Conservation (phyloP, 2,888 invertebrate genomes). For the Busseola fusca region DNA sequence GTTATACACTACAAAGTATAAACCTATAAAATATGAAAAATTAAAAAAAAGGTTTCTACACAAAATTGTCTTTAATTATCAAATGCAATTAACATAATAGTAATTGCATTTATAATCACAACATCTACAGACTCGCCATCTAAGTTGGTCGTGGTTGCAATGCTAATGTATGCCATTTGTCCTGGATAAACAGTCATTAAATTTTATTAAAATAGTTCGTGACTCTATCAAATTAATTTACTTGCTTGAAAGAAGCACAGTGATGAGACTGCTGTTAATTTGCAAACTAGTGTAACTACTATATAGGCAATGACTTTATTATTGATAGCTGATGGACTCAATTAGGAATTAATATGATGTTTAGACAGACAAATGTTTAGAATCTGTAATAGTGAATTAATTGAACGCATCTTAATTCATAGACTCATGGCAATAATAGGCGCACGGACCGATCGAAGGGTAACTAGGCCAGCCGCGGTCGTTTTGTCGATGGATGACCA, state of each 20-base stretch:
- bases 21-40: background rate
- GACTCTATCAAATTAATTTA: slow-evolving; percentile 45
- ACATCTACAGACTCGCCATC: slow-evolving; percentile 14
- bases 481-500: background rate
- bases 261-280: slow-evolving; percentile 24
- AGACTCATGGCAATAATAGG: background rate
- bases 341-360: slow-evolving; percentile 24
- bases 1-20: background rate
- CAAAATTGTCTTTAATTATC: slow-evolving; percentile 13
- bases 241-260: slow-evolving; percentile 28
- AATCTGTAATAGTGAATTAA: background rate
- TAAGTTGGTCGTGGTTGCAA: slow-evolving; percentile 19
- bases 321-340: background rate
- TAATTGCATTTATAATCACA: slow-evolving; percentile 29
- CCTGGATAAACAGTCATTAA: slow-evolving; percentile 29
- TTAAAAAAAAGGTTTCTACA: background rate
- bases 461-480: background rate
- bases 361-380: slow-evolving; percentile 6
- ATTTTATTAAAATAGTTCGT: slow-evolving; percentile 45
- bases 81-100: slow-evolving; percentile 5
- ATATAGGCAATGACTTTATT: slow-evolving; percentile 19
- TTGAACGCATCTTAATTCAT: background rate
- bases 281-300: slow-evolving; percentile 30
- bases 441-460: background rate
- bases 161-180: slow-evolving; percentile 39